Evolutionary conservation across 2,888 invertebrate species (phyloP).

Genomic region (Chaetoderma sp.): DNA sequence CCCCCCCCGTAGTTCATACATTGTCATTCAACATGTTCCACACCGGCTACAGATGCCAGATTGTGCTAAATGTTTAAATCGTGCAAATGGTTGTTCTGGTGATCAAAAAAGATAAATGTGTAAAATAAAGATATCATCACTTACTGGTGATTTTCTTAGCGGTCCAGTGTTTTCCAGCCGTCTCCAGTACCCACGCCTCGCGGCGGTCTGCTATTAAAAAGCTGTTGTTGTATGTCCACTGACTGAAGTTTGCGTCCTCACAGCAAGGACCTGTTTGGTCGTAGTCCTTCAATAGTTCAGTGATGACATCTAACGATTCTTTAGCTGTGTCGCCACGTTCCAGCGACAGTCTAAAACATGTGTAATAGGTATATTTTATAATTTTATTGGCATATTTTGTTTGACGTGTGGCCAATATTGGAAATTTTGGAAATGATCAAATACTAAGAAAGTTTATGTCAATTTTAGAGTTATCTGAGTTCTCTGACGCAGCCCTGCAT

Average conservation of each 20-base stretch:
- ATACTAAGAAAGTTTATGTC: too few species aligned
- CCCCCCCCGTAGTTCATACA: not conserved
- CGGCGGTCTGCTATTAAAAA: conserved; percentile 80
- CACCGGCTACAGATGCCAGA: too few species aligned
- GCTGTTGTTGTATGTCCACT: conserved; percentile 79
- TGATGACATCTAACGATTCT: conserved; percentile 78
- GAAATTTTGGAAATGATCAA: too few species aligned
- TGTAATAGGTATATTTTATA: too few species aligned
- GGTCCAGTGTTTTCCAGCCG: conserved; percentile 82
- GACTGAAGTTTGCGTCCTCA: conserved; percentile 70
- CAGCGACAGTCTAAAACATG: conserved; percentile 76
- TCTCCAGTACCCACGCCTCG: conserved; percentile 83
- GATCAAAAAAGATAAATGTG: too few species aligned
- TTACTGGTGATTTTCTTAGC: conserved; percentile 77
- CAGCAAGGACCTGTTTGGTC: conserved; percentile 81
- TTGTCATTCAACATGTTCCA: too few species aligned
- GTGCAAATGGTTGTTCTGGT: too few species aligned
- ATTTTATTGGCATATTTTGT: too few species aligned
- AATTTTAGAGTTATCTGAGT: too few species aligned
- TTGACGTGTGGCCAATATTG: too few species aligned
- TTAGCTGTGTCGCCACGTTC: conserved; percentile 78
- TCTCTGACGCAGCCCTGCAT: too few species aligned
- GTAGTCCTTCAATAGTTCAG: conserved; percentile 76
- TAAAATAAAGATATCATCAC: conserved; percentile 9
- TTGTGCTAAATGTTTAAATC: too few species aligned